These are phyloP conservation scores for Drosophila suboccidentalis DNA, from an alignment of 2,888 invertebrate genomes.

Conservation along the genomic window DNA sequence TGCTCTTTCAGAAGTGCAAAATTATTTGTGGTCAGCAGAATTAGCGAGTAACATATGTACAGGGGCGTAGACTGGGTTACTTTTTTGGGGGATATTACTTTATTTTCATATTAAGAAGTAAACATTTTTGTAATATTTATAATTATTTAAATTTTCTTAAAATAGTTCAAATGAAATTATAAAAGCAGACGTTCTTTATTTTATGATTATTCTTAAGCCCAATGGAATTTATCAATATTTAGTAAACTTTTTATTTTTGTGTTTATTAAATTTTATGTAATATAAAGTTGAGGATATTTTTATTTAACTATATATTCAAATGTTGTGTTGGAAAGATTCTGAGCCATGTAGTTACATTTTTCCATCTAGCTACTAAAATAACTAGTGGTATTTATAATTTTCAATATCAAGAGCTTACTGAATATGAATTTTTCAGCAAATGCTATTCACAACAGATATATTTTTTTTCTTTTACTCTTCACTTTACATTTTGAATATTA, in stretches of 20 bases:
- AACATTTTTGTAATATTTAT: too few species aligned
- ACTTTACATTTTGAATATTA: not conserved
- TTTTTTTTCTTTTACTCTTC: not conserved
- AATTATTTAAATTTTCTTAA: not conserved
- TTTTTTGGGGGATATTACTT: not conserved
- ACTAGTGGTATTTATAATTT: not conserved
- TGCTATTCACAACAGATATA: not conserved
- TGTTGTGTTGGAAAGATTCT: too few species aligned
- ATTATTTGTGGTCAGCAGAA: slow-evolving; percentile 33
- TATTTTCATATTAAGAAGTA: too few species aligned
- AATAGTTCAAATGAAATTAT: not conserved
- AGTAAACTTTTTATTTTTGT: not conserved
- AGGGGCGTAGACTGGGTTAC: not conserved
- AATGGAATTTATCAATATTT: too few species aligned
- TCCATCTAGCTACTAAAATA: not conserved
- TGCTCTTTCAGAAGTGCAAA: slow-evolving; percentile 16
- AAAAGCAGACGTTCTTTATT: too few species aligned
- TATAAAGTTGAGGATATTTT: not conserved
- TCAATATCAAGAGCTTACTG: not conserved
- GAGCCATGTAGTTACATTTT: not conserved
- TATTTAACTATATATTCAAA: too few species aligned
- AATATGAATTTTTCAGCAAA: not conserved
- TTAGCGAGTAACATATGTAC: not conserved
- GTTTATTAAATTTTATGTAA: not conserved
- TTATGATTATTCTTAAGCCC: too few species aligned